These are phyloP conservation scores for Phalera bucephala DNA, from an alignment of 2,888 invertebrate species.

Conservation along the genomic window DNA sequence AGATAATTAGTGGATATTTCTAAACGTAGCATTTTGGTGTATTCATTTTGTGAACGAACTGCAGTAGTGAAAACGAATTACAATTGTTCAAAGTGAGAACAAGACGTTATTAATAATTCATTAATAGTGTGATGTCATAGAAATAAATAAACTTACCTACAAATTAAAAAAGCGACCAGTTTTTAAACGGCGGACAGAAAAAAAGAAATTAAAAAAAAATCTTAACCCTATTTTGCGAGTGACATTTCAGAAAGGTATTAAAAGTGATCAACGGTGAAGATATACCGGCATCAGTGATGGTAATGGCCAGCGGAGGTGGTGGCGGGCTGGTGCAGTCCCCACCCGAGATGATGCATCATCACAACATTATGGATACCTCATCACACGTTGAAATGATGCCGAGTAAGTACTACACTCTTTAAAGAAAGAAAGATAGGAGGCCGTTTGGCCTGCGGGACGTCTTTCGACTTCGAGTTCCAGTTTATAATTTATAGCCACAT, in stretches of 20 bases:
- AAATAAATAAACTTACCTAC: conserved; percentile 29
- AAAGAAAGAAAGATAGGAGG: no score
- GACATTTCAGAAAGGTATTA: no score
- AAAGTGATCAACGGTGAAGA: conserved; percentile 46
- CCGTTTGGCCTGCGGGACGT: no score
- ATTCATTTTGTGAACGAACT: conserved; percentile 48
- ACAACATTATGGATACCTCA: conserved; percentile 77
- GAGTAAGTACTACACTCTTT: conserved; percentile 70
- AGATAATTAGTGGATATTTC: conserved; percentile 33
- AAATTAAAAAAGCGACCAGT: no score
- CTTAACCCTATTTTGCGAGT: no score
- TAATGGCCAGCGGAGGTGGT: conserved; percentile 79
- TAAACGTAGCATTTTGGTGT: conserved; percentile 44
- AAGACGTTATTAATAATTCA: conserved; percentile 8
- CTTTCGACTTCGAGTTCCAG: no score
- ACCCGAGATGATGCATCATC: conserved; percentile 79
- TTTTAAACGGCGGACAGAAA: no score
- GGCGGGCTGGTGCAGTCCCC: conserved; percentile 81
- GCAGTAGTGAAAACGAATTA: conserved; percentile 29
- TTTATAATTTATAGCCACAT: no score
- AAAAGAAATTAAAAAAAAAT: no score
- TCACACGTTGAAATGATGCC: conserved; percentile 80
- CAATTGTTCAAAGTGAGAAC: conserved; percentile 18
- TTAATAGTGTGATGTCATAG: conserved; percentile 35
- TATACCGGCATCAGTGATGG: conserved; percentile 61